These are phyloP conservation scores for Schizothorax lantsangensis DNA, from an alignment of 2,797 vertebrate genomes.

Conservation along the genomic window DNA sequence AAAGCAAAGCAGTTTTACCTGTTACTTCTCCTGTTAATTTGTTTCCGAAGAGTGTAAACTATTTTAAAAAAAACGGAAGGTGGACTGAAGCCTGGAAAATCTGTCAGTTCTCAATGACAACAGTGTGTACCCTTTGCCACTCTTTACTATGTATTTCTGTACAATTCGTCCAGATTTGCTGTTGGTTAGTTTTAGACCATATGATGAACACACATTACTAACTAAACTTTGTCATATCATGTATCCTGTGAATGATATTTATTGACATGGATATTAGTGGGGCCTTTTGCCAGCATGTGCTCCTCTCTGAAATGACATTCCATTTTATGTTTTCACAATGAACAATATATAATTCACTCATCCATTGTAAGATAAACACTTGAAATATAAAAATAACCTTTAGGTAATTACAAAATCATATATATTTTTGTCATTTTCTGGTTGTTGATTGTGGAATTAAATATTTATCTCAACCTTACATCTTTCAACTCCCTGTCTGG, in stretches of 20 bases:
- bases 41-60: conserved; percentile 52
- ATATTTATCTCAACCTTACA: conserved; percentile 37
- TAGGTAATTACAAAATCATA: not conserved
- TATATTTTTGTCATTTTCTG: conserved; percentile 21
- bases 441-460: conserved; percentile 11
- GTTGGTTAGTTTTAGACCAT: conserved; percentile 40
- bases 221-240: conserved; percentile 46
- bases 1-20: conserved; percentile 48
- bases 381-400: conserved; percentile 25
- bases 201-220: conserved; percentile 44
- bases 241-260: conserved; percentile 47
- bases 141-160: conserved; percentile 42
- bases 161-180: conserved; percentile 50
- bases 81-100: conserved; percentile 69
- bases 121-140: conserved; percentile 4
- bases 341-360: conserved; percentile 12
- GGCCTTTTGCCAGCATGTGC: conserved; percentile 49
- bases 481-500: conserved; percentile 52
- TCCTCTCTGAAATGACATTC: conserved; percentile 55
- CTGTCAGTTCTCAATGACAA: conserved; percentile 21
- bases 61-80: conserved; percentile 55
- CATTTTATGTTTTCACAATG: conserved; percentile 44
- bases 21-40: conserved; percentile 54
- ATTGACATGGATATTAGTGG: conserved; percentile 46
- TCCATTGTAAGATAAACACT: conserved; percentile 34